Conservation (phyloP, 2,797 vertebrate genomes). For the Okamejei kenojei region DNA sequence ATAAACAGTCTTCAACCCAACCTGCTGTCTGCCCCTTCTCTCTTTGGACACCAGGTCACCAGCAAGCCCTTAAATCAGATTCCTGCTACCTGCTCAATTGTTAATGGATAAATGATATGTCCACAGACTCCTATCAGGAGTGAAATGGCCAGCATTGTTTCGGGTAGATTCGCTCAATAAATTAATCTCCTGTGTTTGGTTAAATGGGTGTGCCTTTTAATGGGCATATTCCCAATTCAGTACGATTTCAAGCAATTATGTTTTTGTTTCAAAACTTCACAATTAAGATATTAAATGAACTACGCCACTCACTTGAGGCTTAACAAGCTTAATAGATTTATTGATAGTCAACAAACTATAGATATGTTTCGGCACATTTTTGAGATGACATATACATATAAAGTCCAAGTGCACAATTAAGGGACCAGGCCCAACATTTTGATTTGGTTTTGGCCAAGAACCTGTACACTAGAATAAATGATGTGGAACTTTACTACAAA, state of each 20-base stretch:
- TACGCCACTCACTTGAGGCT: not conserved
- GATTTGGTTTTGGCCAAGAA: not conserved
- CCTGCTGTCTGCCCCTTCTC: not conserved
- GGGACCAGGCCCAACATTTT: not conserved
- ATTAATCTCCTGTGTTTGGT: conserved; percentile 62
- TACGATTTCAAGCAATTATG: not conserved
- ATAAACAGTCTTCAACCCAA: not conserved
- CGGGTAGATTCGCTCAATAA: conserved; percentile 58
- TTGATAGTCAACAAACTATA: not conserved
- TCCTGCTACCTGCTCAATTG: conserved; percentile 47
- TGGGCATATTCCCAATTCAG: not conserved
- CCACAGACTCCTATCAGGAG: conserved; percentile 52
- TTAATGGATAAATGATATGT: conserved; percentile 64
- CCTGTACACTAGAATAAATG: not conserved
- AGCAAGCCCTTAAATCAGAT: conserved; percentile 22
- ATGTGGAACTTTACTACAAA: not conserved
- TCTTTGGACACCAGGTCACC: not conserved
- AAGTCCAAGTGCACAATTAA: not conserved
- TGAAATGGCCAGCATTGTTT: conserved; percentile 55
- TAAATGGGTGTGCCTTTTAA: conserved; percentile 41
- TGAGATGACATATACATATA: not conserved
- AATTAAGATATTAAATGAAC: not conserved
- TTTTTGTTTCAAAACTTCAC: not conserved
- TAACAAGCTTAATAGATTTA: not conserved
- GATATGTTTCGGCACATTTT: not conserved